Evolutionary conservation across 2,888 invertebrate species (phyloP).

Genomic region (Melolontha melolontha): DNA sequence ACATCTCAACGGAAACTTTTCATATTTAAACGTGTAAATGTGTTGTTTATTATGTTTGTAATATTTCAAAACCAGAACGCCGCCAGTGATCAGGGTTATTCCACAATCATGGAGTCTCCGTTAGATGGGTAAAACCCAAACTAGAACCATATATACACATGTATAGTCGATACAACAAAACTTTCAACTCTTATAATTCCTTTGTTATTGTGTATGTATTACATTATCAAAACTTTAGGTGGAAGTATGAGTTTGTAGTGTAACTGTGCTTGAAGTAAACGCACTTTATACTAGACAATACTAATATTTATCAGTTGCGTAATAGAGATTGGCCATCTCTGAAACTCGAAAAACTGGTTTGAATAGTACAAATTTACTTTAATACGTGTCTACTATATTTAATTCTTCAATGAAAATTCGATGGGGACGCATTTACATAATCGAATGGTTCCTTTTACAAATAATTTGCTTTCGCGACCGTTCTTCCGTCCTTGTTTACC

Average conservation of each 20-base stretch:
- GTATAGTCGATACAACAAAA: neutral
- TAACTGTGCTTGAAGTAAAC: slow-evolving; percentile 20
- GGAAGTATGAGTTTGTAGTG: neutral
- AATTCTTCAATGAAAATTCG: neutral
- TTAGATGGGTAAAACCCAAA: slow-evolving; percentile 40
- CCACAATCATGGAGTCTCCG: slow-evolving; percentile 17
- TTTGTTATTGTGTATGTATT: slow-evolving; percentile 15
- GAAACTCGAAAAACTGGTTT: slow-evolving; percentile 36
- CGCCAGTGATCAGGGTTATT: slow-evolving; percentile 35
- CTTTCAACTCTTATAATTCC: slow-evolving; percentile 8
- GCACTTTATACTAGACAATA: neutral
- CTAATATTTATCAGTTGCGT: slow-evolving; percentile 6
- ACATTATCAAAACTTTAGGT: neutral
- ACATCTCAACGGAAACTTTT: no score
- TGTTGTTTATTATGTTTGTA: no score
- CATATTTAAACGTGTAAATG: no score
- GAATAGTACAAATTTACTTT: slow-evolving; percentile 9
- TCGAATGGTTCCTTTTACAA: neutral
- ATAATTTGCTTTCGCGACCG: no score
- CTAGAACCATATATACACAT: neutral
- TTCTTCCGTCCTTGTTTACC: no score
- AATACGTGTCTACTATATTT: neutral
- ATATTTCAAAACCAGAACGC: neutral
- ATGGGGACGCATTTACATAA: neutral
- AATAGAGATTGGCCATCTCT: neutral